Percentiles rank a stretch among this genome's conserved stretches.
phyloP scores from a whole-genome alignment of 2,888 invertebrate genomes.

The Stegana nigrithorax region DNA sequence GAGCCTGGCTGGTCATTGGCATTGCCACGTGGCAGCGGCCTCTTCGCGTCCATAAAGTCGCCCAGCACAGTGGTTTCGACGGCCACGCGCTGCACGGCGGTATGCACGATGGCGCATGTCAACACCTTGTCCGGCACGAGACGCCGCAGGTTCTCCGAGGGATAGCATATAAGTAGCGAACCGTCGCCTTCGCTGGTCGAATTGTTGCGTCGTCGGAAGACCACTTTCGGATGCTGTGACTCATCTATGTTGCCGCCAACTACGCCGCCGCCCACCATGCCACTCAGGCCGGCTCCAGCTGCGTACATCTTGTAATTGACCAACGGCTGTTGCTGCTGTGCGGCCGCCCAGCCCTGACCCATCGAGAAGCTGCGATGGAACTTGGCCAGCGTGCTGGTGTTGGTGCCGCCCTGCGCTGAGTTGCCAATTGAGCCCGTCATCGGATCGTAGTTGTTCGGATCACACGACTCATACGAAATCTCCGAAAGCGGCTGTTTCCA shows the following conservation, averaged over 20 bases:
- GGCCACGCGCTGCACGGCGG: slow-evolving; percentile 54
- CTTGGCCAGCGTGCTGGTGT: slow-evolving; percentile 56
- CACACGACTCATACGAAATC: slow-evolving; percentile 67
- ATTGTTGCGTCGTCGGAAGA: slow-evolving; percentile 76
- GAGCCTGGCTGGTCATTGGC: slow-evolving; percentile 27
- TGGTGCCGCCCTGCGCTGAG: slow-evolving; percentile 33
- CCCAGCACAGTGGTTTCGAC: slow-evolving; percentile 25
- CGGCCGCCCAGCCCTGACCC: slow-evolving; percentile 74
- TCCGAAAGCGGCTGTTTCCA: slow-evolving; percentile 69
- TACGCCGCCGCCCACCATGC: slow-evolving; percentile 13
- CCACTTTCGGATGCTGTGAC: slow-evolving; percentile 60
- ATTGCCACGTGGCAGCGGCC: slow-evolving; percentile 26
- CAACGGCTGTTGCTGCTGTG: slow-evolving; percentile 53
- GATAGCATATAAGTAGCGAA: slow-evolving; percentile 80
- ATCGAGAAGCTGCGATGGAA: slow-evolving; percentile 91
- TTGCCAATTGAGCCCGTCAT: slow-evolving; percentile 55
- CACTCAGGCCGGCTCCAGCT: neutral
- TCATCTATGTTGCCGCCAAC: slow-evolving; percentile 37
- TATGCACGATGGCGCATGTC: slow-evolving; percentile 59
- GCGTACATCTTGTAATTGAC: slow-evolving; percentile 20
- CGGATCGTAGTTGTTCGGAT: slow-evolving; percentile 64
- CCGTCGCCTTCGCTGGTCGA: slow-evolving; percentile 75
- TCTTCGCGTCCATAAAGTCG: neutral
- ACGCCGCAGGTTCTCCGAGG: slow-evolving; percentile 87
- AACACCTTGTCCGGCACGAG: slow-evolving; percentile 77